phyloP scores from a whole-genome alignment of 2,113 vertebrate genomes.

The human (Homo sapiens) region DNA sequence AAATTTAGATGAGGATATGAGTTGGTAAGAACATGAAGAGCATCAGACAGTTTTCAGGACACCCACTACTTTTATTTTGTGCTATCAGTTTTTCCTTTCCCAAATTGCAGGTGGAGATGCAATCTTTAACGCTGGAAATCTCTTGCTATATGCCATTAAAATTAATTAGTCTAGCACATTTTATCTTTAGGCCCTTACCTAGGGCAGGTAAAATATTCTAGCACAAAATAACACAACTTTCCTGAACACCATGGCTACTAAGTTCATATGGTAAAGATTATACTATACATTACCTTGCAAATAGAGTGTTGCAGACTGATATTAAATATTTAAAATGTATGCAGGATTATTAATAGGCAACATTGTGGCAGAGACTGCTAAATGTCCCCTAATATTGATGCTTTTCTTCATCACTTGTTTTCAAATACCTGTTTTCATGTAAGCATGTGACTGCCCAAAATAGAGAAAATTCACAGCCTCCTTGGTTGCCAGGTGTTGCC shows the following conservation, averaged over 20 bases:
- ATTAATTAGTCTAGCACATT: slow-evolving; percentile 23
- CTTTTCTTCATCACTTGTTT: neutral
- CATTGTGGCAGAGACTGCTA: neutral
- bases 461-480: neutral
- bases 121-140: neutral
- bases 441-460: neutral
- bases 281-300: neutral
- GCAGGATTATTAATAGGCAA: neutral
- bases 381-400: neutral
- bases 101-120: neutral
- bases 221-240: neutral
- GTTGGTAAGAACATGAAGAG: slow-evolving; percentile 5
- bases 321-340: slow-evolving; percentile 15
- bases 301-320: neutral
- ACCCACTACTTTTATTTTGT: neutral
- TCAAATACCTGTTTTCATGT: neutral
- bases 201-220: neutral
- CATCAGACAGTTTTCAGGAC: neutral
- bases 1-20: slow-evolving; percentile 37
- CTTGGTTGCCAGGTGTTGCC: neutral
- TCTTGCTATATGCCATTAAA: neutral
- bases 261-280: neutral
- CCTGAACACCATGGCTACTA: neutral
- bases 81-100: neutral
- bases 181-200: neutral